Base-by-base conservation (phyloP, 2,888 invertebrate genomes). In the Steinernema hermaphroditum region DNA sequence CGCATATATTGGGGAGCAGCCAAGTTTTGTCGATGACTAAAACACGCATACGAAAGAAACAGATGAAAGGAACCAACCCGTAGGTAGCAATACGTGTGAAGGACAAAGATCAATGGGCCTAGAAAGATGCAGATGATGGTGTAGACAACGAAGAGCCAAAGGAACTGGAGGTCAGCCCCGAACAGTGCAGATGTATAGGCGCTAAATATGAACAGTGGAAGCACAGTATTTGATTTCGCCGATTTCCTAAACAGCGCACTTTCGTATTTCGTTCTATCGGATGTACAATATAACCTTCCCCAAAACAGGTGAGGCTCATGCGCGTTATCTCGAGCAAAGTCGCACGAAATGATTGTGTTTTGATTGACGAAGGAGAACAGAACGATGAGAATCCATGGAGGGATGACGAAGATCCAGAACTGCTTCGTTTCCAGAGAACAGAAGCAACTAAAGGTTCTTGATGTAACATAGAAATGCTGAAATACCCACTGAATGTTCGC, bases 71-170 rank as follows among this genome's bases (percentile, higher is more conserved):
- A 37, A 37, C 37, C 12, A 12, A 73, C 62, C 32, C 50, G 72
- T 43, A 73, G 29, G 24, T 73, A 73, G 43, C 73, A 73, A 29
- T 76, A 72, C n/a, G 76, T 76, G 54, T 76, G 76, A 14, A 76
- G 37, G 14, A 76, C 24, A 69, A 76, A 76, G 19, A 76, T n/a
- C 16, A 76, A 12, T 4, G 75, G 75, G 9, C 76, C 76, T 22
- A 76, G 70, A 1, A 76, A 14, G 16, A 72, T 19, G 34, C 72
- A 72, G 8, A 76, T 6, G 0, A 62, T 70, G 4, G 41, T 16
- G 41, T 76, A 76, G n/a, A 71, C 68, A n/a, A 62, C 68, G 46
- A 62, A 57, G 19, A 76, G 62, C 76, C 76, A 76, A n/a, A 75
- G 46, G 19, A 46, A 46, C 29, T 76, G 76, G 54, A 76, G 57